Base-by-base conservation (phyloP, 2,888 invertebrate genomes). In the Harpalus rubripes region DNA sequence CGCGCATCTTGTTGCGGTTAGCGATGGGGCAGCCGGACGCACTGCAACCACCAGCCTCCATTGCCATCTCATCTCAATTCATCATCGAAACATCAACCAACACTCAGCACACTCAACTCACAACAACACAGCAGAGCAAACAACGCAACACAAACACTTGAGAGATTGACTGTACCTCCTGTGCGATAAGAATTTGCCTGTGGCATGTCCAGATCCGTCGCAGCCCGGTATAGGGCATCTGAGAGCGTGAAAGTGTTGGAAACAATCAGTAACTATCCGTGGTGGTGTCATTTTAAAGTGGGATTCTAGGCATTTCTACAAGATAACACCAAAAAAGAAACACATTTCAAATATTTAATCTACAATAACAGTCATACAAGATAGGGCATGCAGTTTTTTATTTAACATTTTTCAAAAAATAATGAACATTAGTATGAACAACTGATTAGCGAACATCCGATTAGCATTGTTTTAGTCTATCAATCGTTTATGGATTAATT, bases 131-230 rank as follows among this genome's bases (percentile, higher is more conserved):
- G 26, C 84, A 76, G 59, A 72, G 79, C 78, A 85, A 74, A 84
- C 86, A 72, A 86, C 61, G 74, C 22, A 76, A 63, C 59, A 79
- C 63, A 78, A 84, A 84, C 78, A 84, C 78, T 65, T 18, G 16
- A 85, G 59, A 76, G 63, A 26, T 16, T 78, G 58, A 85, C 85
- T 93, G 94, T 94, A 97, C 97, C 97, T 99, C 93, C 99, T 95
- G 92, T 99, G 99, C 88, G 98, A 98, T 91, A 98, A 95, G 93
- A 99, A 99, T 94, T 99, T 99, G 90, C 98, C 98, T 89, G 98
- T 98, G 89, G 98, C 98, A 93, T 99, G 98, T 91, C 99, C 99
- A 89, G 98, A 98, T 89, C 98, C 98, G 92, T 99, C 98, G 93
- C 98, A 99, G 90, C 97, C 97, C 91, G 97, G 97, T 92, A 97